These are phyloP conservation scores for Zygaena filipendulae DNA, from an alignment of 2,888 invertebrate genomes.

Conservation along the genomic window DNA sequence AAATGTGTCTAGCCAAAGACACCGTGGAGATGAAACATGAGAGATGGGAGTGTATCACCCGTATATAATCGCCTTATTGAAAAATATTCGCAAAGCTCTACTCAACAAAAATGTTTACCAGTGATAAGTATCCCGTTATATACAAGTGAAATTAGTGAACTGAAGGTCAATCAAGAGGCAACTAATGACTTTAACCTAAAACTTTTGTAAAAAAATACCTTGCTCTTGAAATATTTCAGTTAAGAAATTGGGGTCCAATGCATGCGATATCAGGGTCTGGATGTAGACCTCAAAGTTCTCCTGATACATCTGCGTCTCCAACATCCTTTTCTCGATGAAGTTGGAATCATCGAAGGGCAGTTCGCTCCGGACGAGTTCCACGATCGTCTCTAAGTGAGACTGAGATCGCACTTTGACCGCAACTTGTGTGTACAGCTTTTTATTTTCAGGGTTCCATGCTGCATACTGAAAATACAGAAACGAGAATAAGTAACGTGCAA, in stretches of 20 bases:
- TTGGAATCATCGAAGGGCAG: conserved; percentile 75
- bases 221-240: conserved; percentile 91
- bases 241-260: conserved; percentile 88
- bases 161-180: too few species aligned
- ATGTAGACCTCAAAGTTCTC: conserved; percentile 93
- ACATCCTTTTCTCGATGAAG: conserved; percentile 79
- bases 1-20: too few species aligned
- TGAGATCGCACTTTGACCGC: conserved; percentile 81
- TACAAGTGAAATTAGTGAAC: too few species aligned
- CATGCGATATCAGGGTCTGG: conserved; percentile 91
- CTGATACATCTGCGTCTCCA: conserved; percentile 80
- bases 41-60: too few species aligned
- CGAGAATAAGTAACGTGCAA: too few species aligned
- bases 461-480: conserved; percentile 83
- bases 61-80: too few species aligned
- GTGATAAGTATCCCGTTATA: too few species aligned
- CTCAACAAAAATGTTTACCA: too few species aligned
- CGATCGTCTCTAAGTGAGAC: conserved; percentile 80
- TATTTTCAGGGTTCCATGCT: conserved; percentile 86
- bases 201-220: too few species aligned
- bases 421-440: conserved; percentile 82
- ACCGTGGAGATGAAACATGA: too few species aligned
- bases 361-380: conserved; percentile 82
- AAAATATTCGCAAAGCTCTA: too few species aligned
- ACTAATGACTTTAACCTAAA: too few species aligned